phyloP scores from a whole-genome alignment of 2,888 invertebrate species.

The Lissonota sp. region DNA sequence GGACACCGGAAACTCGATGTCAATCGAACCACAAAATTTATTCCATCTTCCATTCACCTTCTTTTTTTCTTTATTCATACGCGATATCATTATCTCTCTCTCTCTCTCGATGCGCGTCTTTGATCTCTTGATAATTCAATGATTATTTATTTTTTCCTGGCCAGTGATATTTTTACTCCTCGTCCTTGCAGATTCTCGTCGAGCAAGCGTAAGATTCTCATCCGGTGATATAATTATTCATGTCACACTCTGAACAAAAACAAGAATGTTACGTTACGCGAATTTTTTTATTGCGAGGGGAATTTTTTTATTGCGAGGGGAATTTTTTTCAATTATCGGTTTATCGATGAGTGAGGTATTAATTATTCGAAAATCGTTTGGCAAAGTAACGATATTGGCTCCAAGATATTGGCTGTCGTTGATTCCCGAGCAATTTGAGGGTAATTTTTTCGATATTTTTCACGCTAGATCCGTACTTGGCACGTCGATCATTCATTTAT shows the following conservation, averaged over 20 bases:
- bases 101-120: neutral
- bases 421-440: too few species aligned
- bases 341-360: neutral
- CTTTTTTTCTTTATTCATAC: slow-evolving; percentile 11
- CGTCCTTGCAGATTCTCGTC: slow-evolving; percentile 56
- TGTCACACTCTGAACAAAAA: too few species aligned
- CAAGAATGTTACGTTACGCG: too few species aligned
- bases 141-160: slow-evolving; percentile 34
- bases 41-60: neutral
- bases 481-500: too few species aligned
- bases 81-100: slow-evolving; percentile 6
- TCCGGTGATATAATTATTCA: too few species aligned
- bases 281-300: neutral
- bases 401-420: too few species aligned
- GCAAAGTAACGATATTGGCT: too few species aligned
- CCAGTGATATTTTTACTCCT: slow-evolving; percentile 7
- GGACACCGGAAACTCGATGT: slow-evolving; percentile 19
- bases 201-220: slow-evolving; percentile 3
- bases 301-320: slow-evolving; percentile 9
- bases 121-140: slow-evolving; percentile 26
- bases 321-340: slow-evolving; percentile 45
- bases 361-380: too few species aligned
- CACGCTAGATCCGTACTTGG: too few species aligned
- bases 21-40: slow-evolving; percentile 6
- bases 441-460: too few species aligned